Evolutionary conservation across 2,888 invertebrate genomes (phyloP).

Genomic region (Drosophila suboccidentalis): DNA sequence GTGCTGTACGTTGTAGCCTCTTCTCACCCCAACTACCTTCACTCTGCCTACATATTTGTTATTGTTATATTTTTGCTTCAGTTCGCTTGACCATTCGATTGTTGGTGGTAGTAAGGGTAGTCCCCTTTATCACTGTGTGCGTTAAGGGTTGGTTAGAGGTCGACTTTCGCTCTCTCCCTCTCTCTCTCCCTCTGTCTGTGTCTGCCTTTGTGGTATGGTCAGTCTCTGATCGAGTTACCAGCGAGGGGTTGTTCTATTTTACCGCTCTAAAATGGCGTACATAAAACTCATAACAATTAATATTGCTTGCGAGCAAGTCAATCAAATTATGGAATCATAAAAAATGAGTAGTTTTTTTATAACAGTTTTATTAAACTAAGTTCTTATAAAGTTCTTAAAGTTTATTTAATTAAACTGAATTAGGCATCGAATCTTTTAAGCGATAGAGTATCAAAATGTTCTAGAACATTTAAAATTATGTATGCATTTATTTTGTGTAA

Average conservation of each 20-base stretch:
- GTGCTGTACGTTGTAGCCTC: background rate
- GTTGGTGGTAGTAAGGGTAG: constrained; percentile 34
- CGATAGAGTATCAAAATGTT: no score
- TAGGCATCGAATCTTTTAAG: no score
- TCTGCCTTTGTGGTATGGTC: constrained; percentile 25
- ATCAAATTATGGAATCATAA: background rate
- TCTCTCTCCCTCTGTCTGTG: background rate
- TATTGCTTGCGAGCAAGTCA: background rate
- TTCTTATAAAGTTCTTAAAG: no score
- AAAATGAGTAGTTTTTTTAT: background rate
- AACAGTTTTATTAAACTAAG: no score
- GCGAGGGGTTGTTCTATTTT: constrained; percentile 51
- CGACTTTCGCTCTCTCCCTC: constrained; percentile 1
- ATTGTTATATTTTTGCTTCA: constrained; percentile 25
- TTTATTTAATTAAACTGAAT: no score
- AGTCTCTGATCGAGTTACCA: constrained; percentile 54
- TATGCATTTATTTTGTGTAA: no score
- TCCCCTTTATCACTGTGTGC: constrained; percentile 1
- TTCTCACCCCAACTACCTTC: constrained; percentile 13
- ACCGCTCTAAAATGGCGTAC: constrained; percentile 61
- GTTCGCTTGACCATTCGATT: constrained; percentile 61
- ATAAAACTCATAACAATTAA: constrained; percentile 14
- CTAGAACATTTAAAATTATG: no score
- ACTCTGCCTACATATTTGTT: constrained; percentile 32
- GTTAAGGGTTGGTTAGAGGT: constrained; percentile 21